Base-by-base conservation (phyloP, 92 coral and sea anemone genomes). In the Palythoa grandis region DNA sequence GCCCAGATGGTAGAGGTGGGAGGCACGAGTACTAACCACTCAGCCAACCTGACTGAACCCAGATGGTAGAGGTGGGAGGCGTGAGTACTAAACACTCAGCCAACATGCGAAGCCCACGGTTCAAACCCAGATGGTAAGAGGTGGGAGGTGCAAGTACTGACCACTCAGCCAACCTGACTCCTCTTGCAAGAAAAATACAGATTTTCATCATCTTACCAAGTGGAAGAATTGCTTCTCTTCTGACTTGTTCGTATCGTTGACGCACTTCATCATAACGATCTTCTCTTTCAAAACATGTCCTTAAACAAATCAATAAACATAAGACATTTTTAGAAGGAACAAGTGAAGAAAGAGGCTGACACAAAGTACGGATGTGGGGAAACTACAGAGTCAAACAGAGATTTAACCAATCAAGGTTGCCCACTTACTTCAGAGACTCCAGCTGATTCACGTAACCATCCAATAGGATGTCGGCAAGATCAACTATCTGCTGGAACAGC, bases 361-460 rank as follows among this genome's bases (percentile, higher is more conserved):
- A n/a, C 0, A 17, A n/a, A 63, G 23, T 63, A 23, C 8, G 23
- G 10, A 9, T 19, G 10, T 29, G 35, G 35, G 1, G 35, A 29
- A 29, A 29, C 35, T 29, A 29, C 35, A 29, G 35, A 29, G 35
- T 29, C 35, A 29, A 19, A 19, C 22, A 7, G 20, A 63, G 69
- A 16, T 58, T 63, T 1, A 19, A 43, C 50, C 9, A 5, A 5
- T 43, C 2, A 4, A 20, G 23, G 2, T n/a, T 63, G 29, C 5
- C 19, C 38, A 50, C 91, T 77, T 88, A 96, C 98, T 88, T 87
- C 48, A 96, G 86, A 17, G 96, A 89, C 74, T 94, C 92, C 37
- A 96, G 82, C 72, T 96, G 98, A 20, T 91, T 79, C 14, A 92
- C 92, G 39, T 89, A 96, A 11, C 98, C 96, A 90, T 96, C 98